Evolutionary conservation across 2,888 invertebrate genomes (phyloP).

Genomic region (Eurytoma californica): DNA sequence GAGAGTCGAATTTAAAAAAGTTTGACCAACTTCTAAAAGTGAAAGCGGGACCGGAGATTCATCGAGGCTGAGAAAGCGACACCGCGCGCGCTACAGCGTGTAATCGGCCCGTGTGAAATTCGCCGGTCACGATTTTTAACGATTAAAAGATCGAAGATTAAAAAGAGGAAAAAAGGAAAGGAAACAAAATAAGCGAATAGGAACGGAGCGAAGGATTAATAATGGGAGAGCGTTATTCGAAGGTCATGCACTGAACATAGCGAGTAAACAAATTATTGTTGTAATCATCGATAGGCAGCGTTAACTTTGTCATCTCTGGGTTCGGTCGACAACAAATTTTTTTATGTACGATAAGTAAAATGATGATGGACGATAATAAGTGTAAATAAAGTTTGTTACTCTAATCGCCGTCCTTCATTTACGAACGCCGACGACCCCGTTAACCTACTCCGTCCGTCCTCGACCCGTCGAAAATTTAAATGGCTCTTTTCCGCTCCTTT

Average conservation of each 20-base stretch:
- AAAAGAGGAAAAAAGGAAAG: too few relatives aligned
- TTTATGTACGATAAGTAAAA: slow-evolving; percentile 56
- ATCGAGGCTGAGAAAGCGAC: slow-evolving; percentile 4
- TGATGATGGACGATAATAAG: slow-evolving; percentile 60
- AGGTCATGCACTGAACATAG: slow-evolving; percentile 40
- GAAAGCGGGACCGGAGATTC: slow-evolving; percentile 7
- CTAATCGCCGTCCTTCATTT: slow-evolving; percentile 57
- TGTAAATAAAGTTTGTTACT: slow-evolving; percentile 74
- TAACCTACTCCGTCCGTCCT: too few relatives aligned
- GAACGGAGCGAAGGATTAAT: neutral
- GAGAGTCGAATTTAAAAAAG: slow-evolving; percentile 12
- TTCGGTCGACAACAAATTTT: slow-evolving; percentile 64
- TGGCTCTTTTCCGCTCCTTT: neutral
- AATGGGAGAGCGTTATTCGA: slow-evolving; percentile 11
- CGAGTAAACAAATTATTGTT: slow-evolving; percentile 25
- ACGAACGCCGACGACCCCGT: neutral
- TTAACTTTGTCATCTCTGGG: slow-evolving; percentile 32
- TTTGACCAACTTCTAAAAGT: slow-evolving; percentile 2
- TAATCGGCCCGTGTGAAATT: slow-evolving; percentile 7
- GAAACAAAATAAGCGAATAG: neutral
- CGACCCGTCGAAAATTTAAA: neutral
- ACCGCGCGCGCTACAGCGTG: neutral
- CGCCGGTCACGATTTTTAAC: neutral
- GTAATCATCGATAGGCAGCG: slow-evolving; percentile 25
- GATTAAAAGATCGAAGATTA: too few relatives aligned